Percentiles rank a stretch among this genome's conserved stretches.
Conservation (phyloP, 92 coral and sea anemone species). For the Phymanthus crucifer region DNA sequence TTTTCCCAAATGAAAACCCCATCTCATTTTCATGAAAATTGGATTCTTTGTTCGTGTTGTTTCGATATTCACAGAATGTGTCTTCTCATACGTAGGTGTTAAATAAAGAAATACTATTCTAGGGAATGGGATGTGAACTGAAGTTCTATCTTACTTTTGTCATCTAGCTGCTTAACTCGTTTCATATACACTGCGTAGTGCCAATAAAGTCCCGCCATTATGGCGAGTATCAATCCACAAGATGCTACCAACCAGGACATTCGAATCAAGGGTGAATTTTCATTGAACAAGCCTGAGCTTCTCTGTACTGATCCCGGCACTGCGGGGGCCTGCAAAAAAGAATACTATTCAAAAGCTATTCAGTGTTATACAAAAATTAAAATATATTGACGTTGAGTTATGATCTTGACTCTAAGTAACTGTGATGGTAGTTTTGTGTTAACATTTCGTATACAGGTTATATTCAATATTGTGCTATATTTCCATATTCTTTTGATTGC, state of each 20-base stretch:
- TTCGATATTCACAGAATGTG: too few relatives aligned
- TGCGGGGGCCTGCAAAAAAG: slow-evolving; percentile 7
- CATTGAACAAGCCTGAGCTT: slow-evolving; percentile 23
- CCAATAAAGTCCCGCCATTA: slow-evolving; percentile 24
- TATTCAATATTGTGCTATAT: too few relatives aligned
- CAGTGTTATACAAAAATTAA: not conserved
- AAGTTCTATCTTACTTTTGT: not conserved
- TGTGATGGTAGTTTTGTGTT: too few relatives aligned
- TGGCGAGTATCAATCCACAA: slow-evolving; percentile 4
- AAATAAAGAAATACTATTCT: too few relatives aligned
- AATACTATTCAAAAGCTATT: not conserved
- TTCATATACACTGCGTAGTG: slow-evolving; percentile 10
- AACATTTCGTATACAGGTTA: too few relatives aligned
- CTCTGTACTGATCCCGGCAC: slow-evolving; percentile 22
- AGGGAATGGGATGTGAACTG: too few relatives aligned
- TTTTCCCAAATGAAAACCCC: too few relatives aligned
- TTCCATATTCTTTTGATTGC: too few relatives aligned
- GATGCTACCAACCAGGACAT: not conserved
- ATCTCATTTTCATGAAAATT: too few relatives aligned
- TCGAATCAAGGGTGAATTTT: slow-evolving; percentile 19
- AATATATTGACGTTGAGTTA: not conserved
- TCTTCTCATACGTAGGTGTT: too few relatives aligned
- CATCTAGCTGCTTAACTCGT: not conserved
- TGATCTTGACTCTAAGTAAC: too few relatives aligned
- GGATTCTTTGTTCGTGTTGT: too few relatives aligned